Percentiles rank a stretch among this genome's conserved stretches.
Conservation (phyloP, 2,888 invertebrate genomes). For the Hybos culiciformis region DNA sequence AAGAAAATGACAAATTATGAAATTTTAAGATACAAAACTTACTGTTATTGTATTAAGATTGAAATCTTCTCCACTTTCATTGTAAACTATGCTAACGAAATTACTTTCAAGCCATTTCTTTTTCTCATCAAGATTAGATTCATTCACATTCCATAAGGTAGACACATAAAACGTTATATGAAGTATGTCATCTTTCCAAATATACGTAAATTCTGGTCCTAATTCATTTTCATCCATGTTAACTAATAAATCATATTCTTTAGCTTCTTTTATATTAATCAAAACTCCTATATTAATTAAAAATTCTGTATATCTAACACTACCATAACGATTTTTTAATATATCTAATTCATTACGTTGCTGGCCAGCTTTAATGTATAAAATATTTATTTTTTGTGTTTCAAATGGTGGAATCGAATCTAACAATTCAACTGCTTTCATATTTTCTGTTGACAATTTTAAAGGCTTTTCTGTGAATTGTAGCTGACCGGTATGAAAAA, state of each 20-base stretch:
- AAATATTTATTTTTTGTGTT: constrained; percentile 86
- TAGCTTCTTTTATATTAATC: constrained; percentile 66
- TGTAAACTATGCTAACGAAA: constrained; percentile 91
- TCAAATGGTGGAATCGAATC: constrained; percentile 88
- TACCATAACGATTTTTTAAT: constrained; percentile 77
- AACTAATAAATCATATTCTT: constrained; percentile 65
- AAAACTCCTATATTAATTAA: constrained; percentile 71
- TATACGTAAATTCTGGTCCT: constrained; percentile 90
- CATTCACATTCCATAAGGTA: constrained; percentile 84
- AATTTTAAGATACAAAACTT: too few species aligned
- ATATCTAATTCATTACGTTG: constrained; percentile 73
- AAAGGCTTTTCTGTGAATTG: constrained; percentile 50
- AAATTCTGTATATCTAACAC: constrained; percentile 72
- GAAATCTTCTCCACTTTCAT: constrained; percentile 88
- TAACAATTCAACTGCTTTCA: constrained; percentile 48
- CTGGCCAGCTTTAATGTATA: constrained; percentile 83
- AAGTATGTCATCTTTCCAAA: constrained; percentile 93
- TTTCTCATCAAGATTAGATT: constrained; percentile 76
- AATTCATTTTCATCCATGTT: constrained; percentile 70
- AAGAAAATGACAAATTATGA: too few species aligned
- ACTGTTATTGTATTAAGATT: constrained; percentile 84
- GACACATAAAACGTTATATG: constrained; percentile 94
- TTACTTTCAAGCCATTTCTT: constrained; percentile 95
- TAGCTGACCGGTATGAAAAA: constrained; percentile 64
- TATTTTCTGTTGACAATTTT: constrained; percentile 43